Base-by-base conservation (phyloP, 2,797 vertebrate species). In the Neosilurus mollespiculum region DNA sequence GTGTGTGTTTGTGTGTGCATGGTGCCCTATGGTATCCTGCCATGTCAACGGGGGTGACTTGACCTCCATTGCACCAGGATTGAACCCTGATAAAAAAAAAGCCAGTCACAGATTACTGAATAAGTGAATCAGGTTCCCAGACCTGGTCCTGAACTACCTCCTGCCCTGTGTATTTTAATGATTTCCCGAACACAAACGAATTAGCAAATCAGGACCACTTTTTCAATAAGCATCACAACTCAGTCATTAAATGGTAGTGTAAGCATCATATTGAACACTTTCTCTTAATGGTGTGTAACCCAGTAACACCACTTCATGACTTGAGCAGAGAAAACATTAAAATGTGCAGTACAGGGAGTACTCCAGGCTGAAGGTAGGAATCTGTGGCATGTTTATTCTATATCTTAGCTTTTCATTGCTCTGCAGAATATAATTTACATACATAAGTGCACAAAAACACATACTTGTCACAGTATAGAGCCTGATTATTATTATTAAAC, bases 201-300 rank as follows among this genome's bases (percentile, higher is more conserved):
- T 75, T 30, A 76, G 43, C 54, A 59, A 59, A 59, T 76, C 73
- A 76, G 54, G 5, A 11, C 54, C 0, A 18, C 56, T 53, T 61
- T 76, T 59, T 24, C 56, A 56, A 12, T 59, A 59, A 77, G 30
- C 20, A 59, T n/a, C 73, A 77, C 56, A 77, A 61, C 30, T 7
- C 53, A 75, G 37, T 30, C 58, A 61, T 34, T 59, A 61, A 77
- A 59, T 61, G 34, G 11, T 9, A 16, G 30, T 22, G 30, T 61
- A 8, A 77, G 56, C 12, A 43, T 59, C 56, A 77, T 20, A 37
- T 9, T n/a, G 30, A 77, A 20, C 2, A 77, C 56, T 59, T 34
- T 61, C 18, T 18, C 16, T 54, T 73, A 73, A 58, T 30, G 59
- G 1, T 37, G 5, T 22, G 9, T 11, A 61, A 30, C 11, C 34